phyloP scores from a whole-genome alignment of 2,797 vertebrate genomes.

The Acanthis flammea region DNA sequence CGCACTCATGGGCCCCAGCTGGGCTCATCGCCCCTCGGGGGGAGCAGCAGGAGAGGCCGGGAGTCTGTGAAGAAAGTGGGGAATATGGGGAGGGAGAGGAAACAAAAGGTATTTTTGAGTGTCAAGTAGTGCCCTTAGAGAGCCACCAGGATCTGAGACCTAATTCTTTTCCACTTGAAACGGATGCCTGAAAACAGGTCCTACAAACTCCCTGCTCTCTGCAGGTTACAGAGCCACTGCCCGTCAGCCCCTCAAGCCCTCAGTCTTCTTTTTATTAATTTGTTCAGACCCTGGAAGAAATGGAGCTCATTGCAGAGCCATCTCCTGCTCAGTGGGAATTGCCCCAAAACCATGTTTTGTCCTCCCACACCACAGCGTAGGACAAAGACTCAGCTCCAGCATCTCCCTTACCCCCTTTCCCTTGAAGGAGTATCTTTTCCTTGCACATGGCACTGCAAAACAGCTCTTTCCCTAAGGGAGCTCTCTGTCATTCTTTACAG shows the following conservation, averaged over 20 bases:
- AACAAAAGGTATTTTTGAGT: background rate
- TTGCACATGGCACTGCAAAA: background rate
- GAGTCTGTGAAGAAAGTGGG: background rate
- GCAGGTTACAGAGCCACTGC: background rate
- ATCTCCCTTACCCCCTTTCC: background rate
- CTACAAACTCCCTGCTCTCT: background rate
- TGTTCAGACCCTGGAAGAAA: background rate
- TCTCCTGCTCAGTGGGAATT: background rate
- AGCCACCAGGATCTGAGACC: background rate
- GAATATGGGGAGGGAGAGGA: background rate
- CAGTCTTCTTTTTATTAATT: background rate
- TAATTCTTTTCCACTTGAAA: background rate
- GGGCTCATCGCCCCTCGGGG: background rate
- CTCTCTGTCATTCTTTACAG: background rate
- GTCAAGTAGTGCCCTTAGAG: background rate
- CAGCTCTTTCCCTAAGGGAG: background rate
- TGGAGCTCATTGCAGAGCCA: background rate
- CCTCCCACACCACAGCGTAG: accelerated
- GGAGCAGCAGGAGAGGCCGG: accelerated
- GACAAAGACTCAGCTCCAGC: background rate
- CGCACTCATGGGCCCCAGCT: background rate
- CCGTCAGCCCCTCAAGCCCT: background rate
- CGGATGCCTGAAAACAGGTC: background rate
- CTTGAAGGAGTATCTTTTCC: background rate
- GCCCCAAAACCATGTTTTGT: background rate